Evolutionary conservation across 2,113 vertebrate genomes (phyloP).

Genomic region (Lagopus leucura): DNA sequence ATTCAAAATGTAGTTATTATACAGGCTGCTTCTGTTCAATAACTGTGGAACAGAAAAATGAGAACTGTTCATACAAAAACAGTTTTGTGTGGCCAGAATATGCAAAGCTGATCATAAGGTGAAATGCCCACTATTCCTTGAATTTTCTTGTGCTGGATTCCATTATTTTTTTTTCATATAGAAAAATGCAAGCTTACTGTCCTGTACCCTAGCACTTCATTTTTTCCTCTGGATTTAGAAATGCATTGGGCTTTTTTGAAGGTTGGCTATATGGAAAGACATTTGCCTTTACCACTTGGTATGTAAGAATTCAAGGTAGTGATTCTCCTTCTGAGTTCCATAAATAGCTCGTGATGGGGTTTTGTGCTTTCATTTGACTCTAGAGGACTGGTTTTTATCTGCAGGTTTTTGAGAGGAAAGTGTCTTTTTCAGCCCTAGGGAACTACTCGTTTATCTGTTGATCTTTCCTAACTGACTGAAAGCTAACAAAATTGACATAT

Average conservation of each 20-base stretch:
- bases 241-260: neutral
- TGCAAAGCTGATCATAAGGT: neutral
- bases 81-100: neutral
- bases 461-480: neutral
- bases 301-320: neutral
- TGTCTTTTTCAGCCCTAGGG: neutral
- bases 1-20: neutral
- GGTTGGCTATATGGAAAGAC: neutral
- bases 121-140: neutral
- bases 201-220: neutral
- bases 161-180: neutral
- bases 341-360: neutral
- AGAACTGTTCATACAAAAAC: neutral
- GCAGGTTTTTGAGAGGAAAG: rapidly evolving
- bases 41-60: neutral
- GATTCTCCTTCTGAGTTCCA: neutral
- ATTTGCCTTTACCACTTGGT: neutral
- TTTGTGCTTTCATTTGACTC: neutral
- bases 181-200: neutral
- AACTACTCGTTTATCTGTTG: neutral
- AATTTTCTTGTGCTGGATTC: neutral
- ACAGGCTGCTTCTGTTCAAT: neutral
- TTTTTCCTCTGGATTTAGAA: neutral
- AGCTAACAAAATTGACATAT: neutral
- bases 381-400: neutral